Evolutionary conservation across 2,113 vertebrate species (phyloP).

Genomic region (Elachura formosa): DNA sequence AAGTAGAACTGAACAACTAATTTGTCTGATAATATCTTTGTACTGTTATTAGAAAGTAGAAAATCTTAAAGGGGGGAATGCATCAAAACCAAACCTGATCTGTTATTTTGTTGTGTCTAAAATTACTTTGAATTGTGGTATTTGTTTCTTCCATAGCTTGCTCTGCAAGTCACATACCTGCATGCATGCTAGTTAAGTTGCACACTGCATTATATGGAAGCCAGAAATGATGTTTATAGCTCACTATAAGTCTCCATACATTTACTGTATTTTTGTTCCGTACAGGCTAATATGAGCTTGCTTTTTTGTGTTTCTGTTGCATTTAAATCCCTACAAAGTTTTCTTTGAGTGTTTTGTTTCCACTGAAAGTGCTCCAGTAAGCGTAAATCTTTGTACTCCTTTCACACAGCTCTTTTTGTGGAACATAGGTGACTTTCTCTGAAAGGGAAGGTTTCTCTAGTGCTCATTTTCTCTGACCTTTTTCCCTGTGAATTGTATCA

Average conservation of each 20-base stretch:
- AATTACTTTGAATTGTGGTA: neutral
- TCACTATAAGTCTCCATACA: neutral
- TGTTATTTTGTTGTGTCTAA: neutral
- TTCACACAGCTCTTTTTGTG: neutral
- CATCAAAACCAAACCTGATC: neutral
- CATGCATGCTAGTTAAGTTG: neutral
- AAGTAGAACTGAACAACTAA: neutral
- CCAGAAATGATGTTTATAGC: neutral
- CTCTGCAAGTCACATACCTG: neutral
- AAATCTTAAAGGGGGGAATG: neutral
- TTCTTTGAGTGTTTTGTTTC: neutral
- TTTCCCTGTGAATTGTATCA: neutral
- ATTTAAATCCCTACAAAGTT: neutral
- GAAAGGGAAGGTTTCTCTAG: neutral
- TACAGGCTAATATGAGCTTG: neutral
- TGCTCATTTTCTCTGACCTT: neutral
- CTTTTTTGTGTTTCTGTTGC: neutral
- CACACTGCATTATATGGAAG: rapidly evolving
- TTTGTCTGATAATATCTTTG: neutral
- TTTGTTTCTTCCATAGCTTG: neutral
- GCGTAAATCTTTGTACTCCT: neutral
- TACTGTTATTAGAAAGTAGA: neutral
- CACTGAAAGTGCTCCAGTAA: neutral
- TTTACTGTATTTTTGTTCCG: neutral
- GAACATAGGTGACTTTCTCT: neutral